These are phyloP conservation scores for Potamilus streckersoni DNA, from an alignment of 1,140 invertebrate species.

Conservation along the genomic window DNA sequence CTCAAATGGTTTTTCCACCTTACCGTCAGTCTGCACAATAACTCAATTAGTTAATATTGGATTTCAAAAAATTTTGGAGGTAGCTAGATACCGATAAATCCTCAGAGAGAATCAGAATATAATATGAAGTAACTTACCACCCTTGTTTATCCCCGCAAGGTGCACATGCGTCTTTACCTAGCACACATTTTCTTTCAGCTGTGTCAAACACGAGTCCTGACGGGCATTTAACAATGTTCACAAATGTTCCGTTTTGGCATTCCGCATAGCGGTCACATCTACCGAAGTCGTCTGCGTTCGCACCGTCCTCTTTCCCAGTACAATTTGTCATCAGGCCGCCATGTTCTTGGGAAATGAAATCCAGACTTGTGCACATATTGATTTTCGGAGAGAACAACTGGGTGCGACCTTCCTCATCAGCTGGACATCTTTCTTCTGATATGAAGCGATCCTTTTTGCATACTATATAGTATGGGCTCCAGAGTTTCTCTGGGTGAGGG, in stretches of 20 bases:
- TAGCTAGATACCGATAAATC: no score
- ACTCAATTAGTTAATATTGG: no score
- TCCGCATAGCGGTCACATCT: constrained; percentile 22
- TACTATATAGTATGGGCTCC: constrained; percentile 31
- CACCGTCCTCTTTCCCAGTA: constrained; percentile 18
- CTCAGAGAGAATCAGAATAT: no score
- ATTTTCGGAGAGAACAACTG: constrained; percentile 21
- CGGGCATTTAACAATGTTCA: constrained; percentile 9
- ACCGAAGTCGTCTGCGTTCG: constrained; percentile 27
- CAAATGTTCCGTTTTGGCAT: constrained; percentile 23
- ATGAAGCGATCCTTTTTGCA: constrained; percentile 33
- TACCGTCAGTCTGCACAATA: no score
- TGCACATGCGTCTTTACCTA: constrained; percentile 10
- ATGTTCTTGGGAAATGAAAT: constrained; percentile 26
- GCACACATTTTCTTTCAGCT: neutral
- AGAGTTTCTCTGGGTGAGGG: constrained; percentile 23
- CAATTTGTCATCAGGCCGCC: constrained; percentile 32
- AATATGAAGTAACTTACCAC: neutral
- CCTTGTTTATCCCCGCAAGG: constrained; percentile 7
- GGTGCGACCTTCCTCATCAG: constrained; percentile 7
- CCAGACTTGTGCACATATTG: constrained; percentile 20
- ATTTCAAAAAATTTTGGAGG: no score
- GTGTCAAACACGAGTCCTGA: constrained; percentile 21
- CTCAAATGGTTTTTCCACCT: no score
- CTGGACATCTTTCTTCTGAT: constrained; percentile 14